Base-by-base conservation (phyloP, 2,797 vertebrate genomes). In the Enteromius afrohamiltoni region DNA sequence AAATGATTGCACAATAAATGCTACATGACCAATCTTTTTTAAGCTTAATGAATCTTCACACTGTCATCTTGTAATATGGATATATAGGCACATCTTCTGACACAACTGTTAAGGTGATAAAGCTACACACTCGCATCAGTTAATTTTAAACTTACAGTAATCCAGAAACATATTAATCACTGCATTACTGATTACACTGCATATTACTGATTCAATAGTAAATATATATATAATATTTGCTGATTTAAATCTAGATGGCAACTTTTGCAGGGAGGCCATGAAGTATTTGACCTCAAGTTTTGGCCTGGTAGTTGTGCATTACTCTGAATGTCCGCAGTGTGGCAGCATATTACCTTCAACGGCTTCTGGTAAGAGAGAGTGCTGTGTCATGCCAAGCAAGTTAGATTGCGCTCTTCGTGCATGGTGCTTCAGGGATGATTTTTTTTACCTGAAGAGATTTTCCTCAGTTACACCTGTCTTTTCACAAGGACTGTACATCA, bases 321-420 rank as follows among this genome's bases (percentile, higher is more conserved):
- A 34, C 26, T 31, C 4, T 19, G 71, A 58, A 34, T 64, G n/a
- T 14, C 69, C 85, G 31, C 69, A 10, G 17, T 70, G 21, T 68
- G 82, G 85, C 64, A 65, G 82, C 67, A 87, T 49, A 82, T 68
- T 62, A 3, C 21, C 4, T 21, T 5, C 0, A 70, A 26, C 3
- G 1, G 10, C 45, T 34, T 21, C 26, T n/a, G 21, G 45, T 29
- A n/a, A 40, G 21, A 14, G 7, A 23, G 60, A 68, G 23, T 68
- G 80, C 80, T 85, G 86, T 85, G 82, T 87, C 82, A 85, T 80
- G 82, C 47, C 65, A 77, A 82, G 79, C 82, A 69, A 19, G 68
- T 82, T 85, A 79, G 75, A 82, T 81, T 79, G 81, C 21, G 9
- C 79, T 80, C 58, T 79, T 78, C 1, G 14, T 53, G 21, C 29